Evolutionary conservation across 2,797 vertebrate genomes (phyloP), one percentile per base, ranked within the genome.

Genomic region (Chloroceryle inda): DNA sequence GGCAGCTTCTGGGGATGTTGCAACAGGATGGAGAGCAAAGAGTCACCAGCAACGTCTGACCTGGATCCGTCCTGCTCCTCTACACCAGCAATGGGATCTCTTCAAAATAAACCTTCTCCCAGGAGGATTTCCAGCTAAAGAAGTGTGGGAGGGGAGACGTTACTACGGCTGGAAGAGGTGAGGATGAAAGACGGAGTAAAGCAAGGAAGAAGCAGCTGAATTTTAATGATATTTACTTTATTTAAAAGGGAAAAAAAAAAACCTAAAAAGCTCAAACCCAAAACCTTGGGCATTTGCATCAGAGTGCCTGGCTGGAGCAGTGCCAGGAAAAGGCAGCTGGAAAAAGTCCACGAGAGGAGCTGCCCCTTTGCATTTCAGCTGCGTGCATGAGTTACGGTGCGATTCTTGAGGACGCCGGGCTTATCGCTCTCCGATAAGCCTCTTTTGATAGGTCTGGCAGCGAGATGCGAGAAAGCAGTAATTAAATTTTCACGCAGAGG

Each of bases 401-500:
- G 5, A 44, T 68, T 62, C 40, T 80, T 22, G 1, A 10, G 29
- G 33, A 56, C 8, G 22, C 45, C 5, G 27, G 27, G 44, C 58
- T 37, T 38, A 55, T 86, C 89, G 0, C 37, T 86, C 76, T 13
- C 72, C 0, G 42, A 81, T 58, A 92, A 95, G 76, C 68, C 68
- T 71, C 59, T 68, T 89, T 88, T 44, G 33, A 38, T 38, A 38
- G 85, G 66, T 22, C 73, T 76, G 89, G 68, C 86, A 59, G 23
- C 1, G 3, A 89, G 63, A 42, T 11, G 52, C 40, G 73, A 77
- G 83, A 42, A 86, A 94, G 89, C 42, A 53, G 71, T 75, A 72
- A 86, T 88, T 88, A 71, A 35, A 63, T 80, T 92, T 85, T 83
- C 88, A 82, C 50, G n/a, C 22, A 6, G 68, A 83, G 44, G 63